phyloP scores from a whole-genome alignment of 2,888 invertebrate genomes.

The Drosophila fulvimacula region DNA sequence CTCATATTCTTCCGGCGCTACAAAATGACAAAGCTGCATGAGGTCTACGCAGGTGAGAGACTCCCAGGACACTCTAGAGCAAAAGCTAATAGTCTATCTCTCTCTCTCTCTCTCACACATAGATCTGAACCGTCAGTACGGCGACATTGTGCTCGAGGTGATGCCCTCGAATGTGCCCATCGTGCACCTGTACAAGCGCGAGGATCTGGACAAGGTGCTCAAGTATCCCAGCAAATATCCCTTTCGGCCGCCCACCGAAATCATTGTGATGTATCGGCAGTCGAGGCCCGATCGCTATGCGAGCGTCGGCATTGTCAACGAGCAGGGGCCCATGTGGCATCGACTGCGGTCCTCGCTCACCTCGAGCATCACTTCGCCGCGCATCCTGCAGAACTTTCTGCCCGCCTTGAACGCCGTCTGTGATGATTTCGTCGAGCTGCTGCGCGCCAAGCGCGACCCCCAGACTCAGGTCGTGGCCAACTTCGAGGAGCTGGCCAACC shows the following conservation, averaged over 20 bases:
- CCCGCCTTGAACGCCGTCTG: conserved; percentile 91
- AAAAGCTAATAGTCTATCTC: conserved; percentile 17
- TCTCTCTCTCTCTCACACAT: neutral
- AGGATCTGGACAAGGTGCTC: conserved; percentile 91
- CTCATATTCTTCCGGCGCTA: conserved; percentile 87
- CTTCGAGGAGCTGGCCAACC: conserved; percentile 91
- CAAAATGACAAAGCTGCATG: conserved; percentile 90
- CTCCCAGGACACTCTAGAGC: neutral
- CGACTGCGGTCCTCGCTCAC: conserved; percentile 90
- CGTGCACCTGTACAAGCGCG: conserved; percentile 89
- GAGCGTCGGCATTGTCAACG: conserved; percentile 92
- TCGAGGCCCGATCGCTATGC: conserved; percentile 92
- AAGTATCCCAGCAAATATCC: conserved; percentile 90
- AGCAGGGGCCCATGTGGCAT: conserved; percentile 93
- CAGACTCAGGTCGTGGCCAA: conserved; percentile 86
- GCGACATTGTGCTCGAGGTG: conserved; percentile 91
- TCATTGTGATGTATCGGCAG: conserved; percentile 90
- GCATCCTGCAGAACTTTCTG: conserved; percentile 90
- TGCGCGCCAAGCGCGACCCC: conserved; percentile 86
- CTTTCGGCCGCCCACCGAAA: conserved; percentile 92
- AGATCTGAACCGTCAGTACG: conserved; percentile 91
- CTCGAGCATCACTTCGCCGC: conserved; percentile 90
- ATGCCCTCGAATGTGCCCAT: conserved; percentile 90
- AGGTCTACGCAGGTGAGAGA: conserved; percentile 90
- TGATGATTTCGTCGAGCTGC: conserved; percentile 90